A percentile compares a stretch with the other conserved stretches of the same genome.
These are phyloP conservation scores for Listronotus oregonensis DNA, from an alignment of 1,140 invertebrate species.

Conservation along the genomic window DNA sequence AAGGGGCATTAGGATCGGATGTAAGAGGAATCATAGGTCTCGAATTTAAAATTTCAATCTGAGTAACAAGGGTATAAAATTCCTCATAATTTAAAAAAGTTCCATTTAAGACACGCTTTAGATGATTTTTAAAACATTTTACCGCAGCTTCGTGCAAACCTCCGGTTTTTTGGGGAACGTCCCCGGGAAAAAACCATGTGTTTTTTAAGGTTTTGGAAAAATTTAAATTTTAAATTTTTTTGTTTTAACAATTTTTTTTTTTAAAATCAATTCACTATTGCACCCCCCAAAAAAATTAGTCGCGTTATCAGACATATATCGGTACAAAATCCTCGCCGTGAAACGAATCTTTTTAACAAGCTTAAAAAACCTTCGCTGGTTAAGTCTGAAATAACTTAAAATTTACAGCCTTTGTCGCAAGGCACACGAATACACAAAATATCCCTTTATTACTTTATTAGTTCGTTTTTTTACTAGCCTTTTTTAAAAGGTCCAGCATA, in stretches of 20 bases:
- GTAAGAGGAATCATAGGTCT: conserved; percentile 33
- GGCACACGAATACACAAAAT: conserved; percentile 9
- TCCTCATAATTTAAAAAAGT: conserved; percentile 48
- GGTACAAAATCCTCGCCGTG: too few species aligned
- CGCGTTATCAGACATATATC: too few species aligned
- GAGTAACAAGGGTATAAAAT: conserved; percentile 42
- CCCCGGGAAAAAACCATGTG: conserved; percentile 58
- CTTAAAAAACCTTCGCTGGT: conserved; percentile 8
- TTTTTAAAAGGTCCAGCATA: conserved; percentile 5
- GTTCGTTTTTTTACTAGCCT: conserved; percentile 4
- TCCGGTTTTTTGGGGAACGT: conserved; percentile 52
- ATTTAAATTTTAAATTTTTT: too few species aligned
- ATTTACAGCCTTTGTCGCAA: conserved; percentile 10
- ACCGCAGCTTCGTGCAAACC: conserved; percentile 56
- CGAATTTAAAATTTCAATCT: conserved; percentile 50
- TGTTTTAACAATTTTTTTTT: too few species aligned
- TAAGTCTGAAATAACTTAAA: conserved; percentile 9
- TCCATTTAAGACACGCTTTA: conserved; percentile 43
- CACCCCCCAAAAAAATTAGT: too few species aligned
- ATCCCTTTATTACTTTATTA: conserved; percentile 3
- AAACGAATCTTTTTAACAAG: too few species aligned
- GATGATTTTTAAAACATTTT: conserved; percentile 54
- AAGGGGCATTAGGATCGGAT: conserved; percentile 43
- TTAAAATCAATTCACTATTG: too few species aligned
- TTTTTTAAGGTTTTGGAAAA: too few species aligned